Evolutionary conservation across 2,797 vertebrate genomes (phyloP).

Genomic region (Cephalopachus bancanus): DNA sequence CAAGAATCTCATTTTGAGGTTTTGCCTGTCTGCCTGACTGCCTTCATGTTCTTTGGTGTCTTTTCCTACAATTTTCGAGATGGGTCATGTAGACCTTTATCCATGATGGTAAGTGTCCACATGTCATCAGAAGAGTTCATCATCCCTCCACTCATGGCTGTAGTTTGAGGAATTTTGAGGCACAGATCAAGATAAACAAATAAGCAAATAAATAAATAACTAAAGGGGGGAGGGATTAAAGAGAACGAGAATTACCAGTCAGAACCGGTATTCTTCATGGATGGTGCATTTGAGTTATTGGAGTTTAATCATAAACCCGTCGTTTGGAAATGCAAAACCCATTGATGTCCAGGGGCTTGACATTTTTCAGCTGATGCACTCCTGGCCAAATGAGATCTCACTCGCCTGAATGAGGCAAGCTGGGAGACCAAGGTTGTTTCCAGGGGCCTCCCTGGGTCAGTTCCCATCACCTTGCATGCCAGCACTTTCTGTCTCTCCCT

Average conservation of each 20-base stretch:
- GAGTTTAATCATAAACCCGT: conserved; percentile 78
- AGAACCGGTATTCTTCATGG: conserved; percentile 59
- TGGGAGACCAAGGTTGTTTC: background rate
- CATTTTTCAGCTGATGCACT: conserved; percentile 19
- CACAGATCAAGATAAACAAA: background rate
- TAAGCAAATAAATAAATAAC: background rate
- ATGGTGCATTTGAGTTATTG: conserved; percentile 67
- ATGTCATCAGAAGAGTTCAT: conserved; percentile 19
- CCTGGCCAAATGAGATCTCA: background rate
- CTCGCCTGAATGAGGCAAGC: conserved; percentile 20
- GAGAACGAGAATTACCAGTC: conserved; percentile 68
- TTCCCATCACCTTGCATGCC: conserved; percentile 9
- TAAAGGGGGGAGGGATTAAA: background rate
- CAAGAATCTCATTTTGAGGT: background rate
- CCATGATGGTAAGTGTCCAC: background rate
- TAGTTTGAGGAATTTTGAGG: conserved; percentile 9
- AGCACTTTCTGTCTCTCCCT: background rate
- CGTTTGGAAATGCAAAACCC: conserved; percentile 71
- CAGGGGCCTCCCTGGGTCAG: background rate
- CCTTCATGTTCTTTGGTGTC: background rate
- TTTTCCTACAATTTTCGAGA: background rate
- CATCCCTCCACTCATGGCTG: background rate
- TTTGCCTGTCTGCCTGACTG: background rate
- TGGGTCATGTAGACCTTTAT: background rate
- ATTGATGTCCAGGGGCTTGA: conserved; percentile 32